A percentile compares a stretch with the other conserved stretches of the same genome.
phyloP scores from a whole-genome alignment of 2,113 vertebrate genomes.

The Syrrhaptes paradoxus region DNA sequence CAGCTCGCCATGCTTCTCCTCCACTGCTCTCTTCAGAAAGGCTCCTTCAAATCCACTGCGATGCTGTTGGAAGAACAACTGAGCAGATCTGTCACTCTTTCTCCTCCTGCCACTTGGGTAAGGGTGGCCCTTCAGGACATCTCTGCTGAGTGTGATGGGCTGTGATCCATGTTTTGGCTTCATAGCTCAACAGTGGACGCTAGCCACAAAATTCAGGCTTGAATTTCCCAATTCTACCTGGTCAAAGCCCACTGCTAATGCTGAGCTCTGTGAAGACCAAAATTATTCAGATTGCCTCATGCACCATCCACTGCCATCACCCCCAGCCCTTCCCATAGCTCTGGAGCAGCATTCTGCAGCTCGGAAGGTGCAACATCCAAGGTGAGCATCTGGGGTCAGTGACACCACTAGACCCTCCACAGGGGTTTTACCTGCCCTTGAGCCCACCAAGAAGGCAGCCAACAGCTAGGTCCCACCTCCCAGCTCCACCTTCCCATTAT shows the following conservation, averaged over 20 bases:
- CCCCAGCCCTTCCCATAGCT: background rate
- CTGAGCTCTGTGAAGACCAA: background rate
- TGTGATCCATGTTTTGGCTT: background rate
- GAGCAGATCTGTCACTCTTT: background rate
- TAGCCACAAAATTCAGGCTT: background rate
- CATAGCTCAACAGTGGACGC: background rate
- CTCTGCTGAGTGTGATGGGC: background rate
- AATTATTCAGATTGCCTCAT: background rate
- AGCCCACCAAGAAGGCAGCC: background rate
- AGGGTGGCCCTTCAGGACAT: background rate
- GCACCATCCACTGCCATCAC: background rate
- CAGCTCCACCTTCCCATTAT: background rate
- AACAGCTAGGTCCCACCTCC: background rate
- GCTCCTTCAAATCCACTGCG: background rate
- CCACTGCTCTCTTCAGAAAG: background rate
- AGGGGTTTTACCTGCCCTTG: background rate
- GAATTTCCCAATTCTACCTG: background rate
- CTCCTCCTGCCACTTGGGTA: background rate
- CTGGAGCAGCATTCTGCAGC: background rate
- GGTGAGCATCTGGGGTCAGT: background rate
- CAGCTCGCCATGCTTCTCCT: background rate
- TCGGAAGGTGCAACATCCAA: too few species aligned
- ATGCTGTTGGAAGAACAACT: background rate
- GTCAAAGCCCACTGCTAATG: background rate
- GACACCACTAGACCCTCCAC: background rate